Conservation (phyloP, 2,888 invertebrate species). For the Scaptomyza parva region DNA sequence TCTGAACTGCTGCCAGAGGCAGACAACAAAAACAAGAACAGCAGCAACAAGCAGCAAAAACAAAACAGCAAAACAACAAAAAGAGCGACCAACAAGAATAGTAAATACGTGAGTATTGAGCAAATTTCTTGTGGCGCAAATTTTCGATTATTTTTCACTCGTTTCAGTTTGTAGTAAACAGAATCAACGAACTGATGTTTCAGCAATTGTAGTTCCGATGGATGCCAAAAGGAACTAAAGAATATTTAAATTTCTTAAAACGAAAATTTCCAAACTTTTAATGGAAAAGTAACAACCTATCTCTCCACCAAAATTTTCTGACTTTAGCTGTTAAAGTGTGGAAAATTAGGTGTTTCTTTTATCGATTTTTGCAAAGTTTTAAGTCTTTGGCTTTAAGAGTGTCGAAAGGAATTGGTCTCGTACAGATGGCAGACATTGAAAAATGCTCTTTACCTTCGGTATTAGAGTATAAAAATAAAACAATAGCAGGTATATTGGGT, state of each 20-base stretch:
- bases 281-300: no score
- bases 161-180: constrained; percentile 23
- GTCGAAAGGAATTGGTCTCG: no score
- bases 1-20: constrained; percentile 55
- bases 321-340: no score
- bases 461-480: no score
- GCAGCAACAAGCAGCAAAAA: constrained; percentile 5
- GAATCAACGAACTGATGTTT: constrained; percentile 14
- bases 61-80: constrained; percentile 4
- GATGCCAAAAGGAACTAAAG: background rate
- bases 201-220: constrained; percentile 14
- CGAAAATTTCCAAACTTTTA: no score
- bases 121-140: constrained; percentile 45
- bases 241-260: background rate
- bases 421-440: no score
- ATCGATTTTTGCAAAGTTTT: no score
- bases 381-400: no score
- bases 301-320: no score
- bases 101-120: constrained; percentile 64
- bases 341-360: no score
- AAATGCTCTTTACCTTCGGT: no score
- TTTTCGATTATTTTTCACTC: constrained; percentile 16
- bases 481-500: no score
- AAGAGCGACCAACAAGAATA: constrained; percentile 20
- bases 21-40: constrained; percentile 46